A percentile compares a stretch with the other conserved stretches of the same genome.
Conservation (phyloP, 2,888 invertebrate genomes). For the Megastigmus dorsalis region DNA sequence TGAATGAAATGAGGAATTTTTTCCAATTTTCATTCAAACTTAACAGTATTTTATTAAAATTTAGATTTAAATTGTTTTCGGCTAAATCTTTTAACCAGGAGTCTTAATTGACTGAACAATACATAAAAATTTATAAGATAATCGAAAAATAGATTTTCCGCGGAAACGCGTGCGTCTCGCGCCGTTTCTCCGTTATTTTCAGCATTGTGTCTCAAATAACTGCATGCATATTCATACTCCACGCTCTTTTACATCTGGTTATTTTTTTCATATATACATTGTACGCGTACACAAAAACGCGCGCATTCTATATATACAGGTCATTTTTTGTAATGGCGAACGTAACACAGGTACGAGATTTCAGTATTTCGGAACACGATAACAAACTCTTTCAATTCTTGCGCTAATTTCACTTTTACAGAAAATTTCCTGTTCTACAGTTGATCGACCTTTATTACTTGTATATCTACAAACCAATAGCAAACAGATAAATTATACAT, state of each 20-base stretch:
- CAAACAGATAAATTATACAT: conserved; percentile 35
- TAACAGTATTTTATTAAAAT: not conserved
- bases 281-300: conserved; percentile 1
- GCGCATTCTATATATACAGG: conserved; percentile 41
- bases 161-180: conserved; percentile 12
- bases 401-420: conserved; percentile 11
- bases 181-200: not conserved
- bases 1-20: too few species aligned
- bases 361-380: not conserved
- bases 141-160: conserved; percentile 40
- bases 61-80: conserved; percentile 18
- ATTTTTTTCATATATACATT: conserved; percentile 35
- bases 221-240: conserved; percentile 27
- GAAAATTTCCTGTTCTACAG: conserved; percentile 8
- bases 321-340: conserved; percentile 47
- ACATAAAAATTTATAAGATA: conserved; percentile 23
- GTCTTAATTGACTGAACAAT: conserved; percentile 28
- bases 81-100: conserved; percentile 42
- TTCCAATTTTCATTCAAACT: too few species aligned
- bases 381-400: conserved; percentile 10
- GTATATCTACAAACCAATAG: conserved; percentile 35
- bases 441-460: not conserved
- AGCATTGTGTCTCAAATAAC: not conserved
- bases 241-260: conserved; percentile 16
- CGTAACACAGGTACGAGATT: conserved; percentile 38